Conservation (phyloP, 2,888 invertebrate species). For the Heliconius charithonia region DNA sequence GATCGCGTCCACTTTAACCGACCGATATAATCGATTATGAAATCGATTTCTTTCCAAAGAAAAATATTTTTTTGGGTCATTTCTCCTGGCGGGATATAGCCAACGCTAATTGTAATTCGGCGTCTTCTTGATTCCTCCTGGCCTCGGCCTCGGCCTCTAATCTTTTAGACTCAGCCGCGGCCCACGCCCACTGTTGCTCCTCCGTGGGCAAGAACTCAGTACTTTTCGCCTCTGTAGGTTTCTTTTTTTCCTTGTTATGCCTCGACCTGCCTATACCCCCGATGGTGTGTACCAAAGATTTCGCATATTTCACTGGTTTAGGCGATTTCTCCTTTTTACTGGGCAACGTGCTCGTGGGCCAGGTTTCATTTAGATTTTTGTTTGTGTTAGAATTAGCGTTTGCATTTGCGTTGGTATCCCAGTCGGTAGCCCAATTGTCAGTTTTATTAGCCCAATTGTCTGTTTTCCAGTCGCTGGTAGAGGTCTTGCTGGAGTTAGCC, state of each 20-base stretch:
- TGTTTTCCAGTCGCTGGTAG: constrained; percentile 54
- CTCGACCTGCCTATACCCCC: constrained; percentile 73
- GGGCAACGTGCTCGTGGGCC: constrained; percentile 74
- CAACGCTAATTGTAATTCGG: constrained; percentile 89
- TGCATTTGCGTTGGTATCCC: constrained; percentile 50
- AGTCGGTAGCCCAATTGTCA: constrained; percentile 68
- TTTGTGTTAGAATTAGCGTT: constrained; percentile 57
- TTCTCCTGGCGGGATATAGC: constrained; percentile 85
- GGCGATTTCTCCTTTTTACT: constrained; percentile 79
- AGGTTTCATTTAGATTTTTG: constrained; percentile 74
- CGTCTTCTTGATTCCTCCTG: constrained; percentile 85
- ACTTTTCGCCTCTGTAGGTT: constrained; percentile 57
- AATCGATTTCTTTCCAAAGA: constrained; percentile 29
- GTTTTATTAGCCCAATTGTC: constrained; percentile 55
- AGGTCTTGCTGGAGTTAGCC: constrained; percentile 50
- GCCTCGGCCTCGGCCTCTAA: constrained; percentile 85
- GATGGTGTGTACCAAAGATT: constrained; percentile 76
- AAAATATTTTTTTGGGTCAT: constrained; percentile 54
- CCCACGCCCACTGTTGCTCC: constrained; percentile 89
- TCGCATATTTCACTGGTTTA: constrained; percentile 76
- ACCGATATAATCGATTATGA: constrained; percentile 15
- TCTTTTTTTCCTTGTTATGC: constrained; percentile 70
- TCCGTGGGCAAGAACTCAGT: constrained; percentile 77
- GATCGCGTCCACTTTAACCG: constrained; percentile 2
- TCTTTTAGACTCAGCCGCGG: constrained; percentile 86